These are phyloP conservation scores for Carduelis carduelis DNA, from an alignment of 2,797 vertebrate species.

Conservation along the genomic window DNA sequence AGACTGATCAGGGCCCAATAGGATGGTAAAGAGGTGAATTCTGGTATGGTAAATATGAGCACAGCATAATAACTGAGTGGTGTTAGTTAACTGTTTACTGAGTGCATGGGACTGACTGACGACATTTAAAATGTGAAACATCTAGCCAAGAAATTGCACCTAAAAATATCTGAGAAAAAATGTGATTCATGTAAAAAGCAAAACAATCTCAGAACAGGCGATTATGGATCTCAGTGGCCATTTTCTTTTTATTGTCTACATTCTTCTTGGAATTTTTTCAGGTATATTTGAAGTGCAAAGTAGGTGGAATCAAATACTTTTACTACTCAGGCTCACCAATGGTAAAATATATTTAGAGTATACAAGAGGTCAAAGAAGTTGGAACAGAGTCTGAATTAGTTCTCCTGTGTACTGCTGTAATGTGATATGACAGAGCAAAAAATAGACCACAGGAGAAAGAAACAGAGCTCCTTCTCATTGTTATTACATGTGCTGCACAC, in stretches of 20 bases:
- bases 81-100: not conserved
- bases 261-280: conserved; percentile 14
- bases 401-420: conserved; percentile 19
- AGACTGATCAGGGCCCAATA: not conserved
- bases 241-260: not conserved
- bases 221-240: not conserved
- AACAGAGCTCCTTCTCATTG: not conserved
- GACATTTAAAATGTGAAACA: conserved; percentile 9
- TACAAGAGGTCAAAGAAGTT: conserved; percentile 3
- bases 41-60: not conserved
- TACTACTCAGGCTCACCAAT: not conserved
- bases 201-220: not conserved
- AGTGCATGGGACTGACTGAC: not conserved
- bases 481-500: not conserved
- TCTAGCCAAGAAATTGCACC: not conserved
- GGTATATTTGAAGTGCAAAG: conserved; percentile 38
- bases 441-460: not conserved
- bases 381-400: not conserved
- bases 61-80: not conserved
- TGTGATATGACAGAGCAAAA: not conserved
- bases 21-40: not conserved
- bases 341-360: conserved; percentile 26
- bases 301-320: conserved; percentile 19
- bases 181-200: not conserved
- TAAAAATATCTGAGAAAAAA: not conserved